Percentiles rank a stretch among this genome's conserved stretches.
Conservation (phyloP, 1,140 invertebrate genomes). For the Micrasema minimum region DNA sequence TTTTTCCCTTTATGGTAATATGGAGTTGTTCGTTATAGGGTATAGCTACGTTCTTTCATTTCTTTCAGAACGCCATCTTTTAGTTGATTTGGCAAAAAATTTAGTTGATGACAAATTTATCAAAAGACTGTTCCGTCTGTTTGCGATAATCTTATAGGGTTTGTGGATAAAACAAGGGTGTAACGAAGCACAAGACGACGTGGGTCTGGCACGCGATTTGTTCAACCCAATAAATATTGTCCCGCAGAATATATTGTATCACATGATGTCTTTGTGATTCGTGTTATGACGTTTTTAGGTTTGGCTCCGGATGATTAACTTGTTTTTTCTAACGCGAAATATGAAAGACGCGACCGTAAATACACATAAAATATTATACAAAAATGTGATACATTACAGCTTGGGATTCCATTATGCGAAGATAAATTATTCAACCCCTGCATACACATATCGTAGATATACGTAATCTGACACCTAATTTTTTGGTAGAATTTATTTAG, state of each 20-base stretch:
- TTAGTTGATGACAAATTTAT: slow-evolving; percentile 36
- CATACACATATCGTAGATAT: no score
- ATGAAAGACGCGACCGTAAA: not conserved
- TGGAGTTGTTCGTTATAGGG: slow-evolving; percentile 13
- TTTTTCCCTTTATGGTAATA: slow-evolving; percentile 10
- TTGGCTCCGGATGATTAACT: not conserved
- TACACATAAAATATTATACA: not conserved
- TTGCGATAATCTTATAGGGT: slow-evolving; percentile 30
- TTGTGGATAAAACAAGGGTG: slow-evolving; percentile 16
- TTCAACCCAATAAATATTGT: slow-evolving; percentile 27
- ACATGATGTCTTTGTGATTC: slow-evolving; percentile 24
- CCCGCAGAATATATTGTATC: slow-evolving; percentile 22
- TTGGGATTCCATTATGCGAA: no score
- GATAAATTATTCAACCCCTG: no score
- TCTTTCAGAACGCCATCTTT: slow-evolving; percentile 33
- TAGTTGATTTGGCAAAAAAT: slow-evolving; percentile 40
- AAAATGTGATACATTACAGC: no score
- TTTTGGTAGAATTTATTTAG: no score
- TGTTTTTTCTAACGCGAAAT: not conserved
- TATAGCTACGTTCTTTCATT: slow-evolving; percentile 19
- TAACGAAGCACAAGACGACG: not conserved
- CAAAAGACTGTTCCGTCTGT: slow-evolving; percentile 36
- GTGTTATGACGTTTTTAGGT: not conserved
- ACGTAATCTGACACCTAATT: no score
- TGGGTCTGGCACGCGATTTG: slow-evolving; percentile 10